These are phyloP conservation scores for Manacus vitellinus DNA, from an alignment of 2,113 vertebrate species.

Conservation along the genomic window DNA sequence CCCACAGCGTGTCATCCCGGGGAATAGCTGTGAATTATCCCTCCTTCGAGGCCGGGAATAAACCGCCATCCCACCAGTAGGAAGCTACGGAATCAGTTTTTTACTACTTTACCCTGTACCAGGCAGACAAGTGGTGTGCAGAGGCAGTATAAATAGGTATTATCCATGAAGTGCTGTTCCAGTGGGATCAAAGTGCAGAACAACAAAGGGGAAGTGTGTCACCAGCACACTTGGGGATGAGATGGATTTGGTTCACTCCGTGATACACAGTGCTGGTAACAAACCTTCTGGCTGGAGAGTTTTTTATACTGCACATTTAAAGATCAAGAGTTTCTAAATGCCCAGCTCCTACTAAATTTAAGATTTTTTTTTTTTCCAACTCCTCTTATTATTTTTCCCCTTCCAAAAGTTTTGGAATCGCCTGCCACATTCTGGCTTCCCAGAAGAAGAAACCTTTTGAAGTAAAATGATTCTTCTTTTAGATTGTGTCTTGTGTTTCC, in stretches of 20 bases:
- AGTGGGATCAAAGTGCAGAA: conserved; percentile 47
- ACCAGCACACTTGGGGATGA: fast-evolving
- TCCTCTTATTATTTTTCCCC: neutral
- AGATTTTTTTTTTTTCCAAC: neutral
- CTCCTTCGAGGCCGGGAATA: neutral
- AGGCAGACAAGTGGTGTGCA: neutral
- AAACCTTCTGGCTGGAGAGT: neutral
- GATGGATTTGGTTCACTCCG: neutral
- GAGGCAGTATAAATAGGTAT: neutral
- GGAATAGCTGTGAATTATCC: neutral
- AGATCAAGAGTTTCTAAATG: neutral
- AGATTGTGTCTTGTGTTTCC: neutral
- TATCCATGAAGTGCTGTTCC: neutral
- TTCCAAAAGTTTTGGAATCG: neutral
- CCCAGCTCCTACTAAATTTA: neutral
- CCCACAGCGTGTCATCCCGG: neutral
- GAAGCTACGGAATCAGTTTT: neutral
- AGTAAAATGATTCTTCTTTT: neutral
- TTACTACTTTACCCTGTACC: neutral
- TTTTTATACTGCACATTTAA: neutral
- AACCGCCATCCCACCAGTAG: neutral
- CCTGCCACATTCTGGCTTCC: neutral
- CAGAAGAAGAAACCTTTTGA: neutral
- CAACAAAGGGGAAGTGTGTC: conserved; percentile 9
- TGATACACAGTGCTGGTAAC: neutral